A percentile compares a stretch with the other conserved stretches of the same genome.
Evolutionary conservation across 2,113 vertebrate genomes (phyloP).

Genomic region (Pelobates fuscus): DNA sequence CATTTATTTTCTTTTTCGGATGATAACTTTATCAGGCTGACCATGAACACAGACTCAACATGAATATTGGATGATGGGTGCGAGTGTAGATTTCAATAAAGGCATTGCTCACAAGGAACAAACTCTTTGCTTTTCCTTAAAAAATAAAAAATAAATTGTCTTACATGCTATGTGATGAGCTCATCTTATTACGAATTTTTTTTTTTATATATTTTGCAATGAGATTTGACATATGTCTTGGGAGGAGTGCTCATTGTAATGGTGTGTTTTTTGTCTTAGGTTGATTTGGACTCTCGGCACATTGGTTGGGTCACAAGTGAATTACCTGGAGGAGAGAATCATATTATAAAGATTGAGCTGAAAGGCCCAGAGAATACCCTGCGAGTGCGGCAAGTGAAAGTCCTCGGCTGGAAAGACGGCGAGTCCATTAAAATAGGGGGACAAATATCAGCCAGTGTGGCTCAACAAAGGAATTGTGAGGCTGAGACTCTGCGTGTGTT

Average conservation of each 20-base stretch:
- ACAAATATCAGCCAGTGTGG: conserved; percentile 92
- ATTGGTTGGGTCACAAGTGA: conserved; percentile 98
- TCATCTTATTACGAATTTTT: no score
- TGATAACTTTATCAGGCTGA: no score
- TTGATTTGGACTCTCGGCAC: conserved; percentile 94
- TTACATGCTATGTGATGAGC: no score
- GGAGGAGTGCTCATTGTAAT: background rate
- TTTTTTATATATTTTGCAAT: no score
- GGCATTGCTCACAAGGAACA: no score
- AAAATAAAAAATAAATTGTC: no score
- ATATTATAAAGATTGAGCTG: conserved; percentile 95
- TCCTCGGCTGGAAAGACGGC: conserved; percentile 96
- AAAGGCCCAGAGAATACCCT: conserved; percentile 97
- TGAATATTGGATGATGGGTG: no score
- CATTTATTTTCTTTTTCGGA: no score
- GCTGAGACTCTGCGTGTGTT: conserved; percentile 93
- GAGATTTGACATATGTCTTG: no score
- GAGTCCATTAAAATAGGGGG: conserved; percentile 95
- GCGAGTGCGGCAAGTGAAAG: conserved; percentile 96
- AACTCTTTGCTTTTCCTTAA: no score
- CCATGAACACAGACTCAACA: no score
- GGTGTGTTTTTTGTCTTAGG: conserved; percentile 62
- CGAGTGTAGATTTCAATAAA: no score
- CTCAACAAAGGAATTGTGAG: conserved; percentile 97
- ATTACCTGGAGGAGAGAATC: conserved; percentile 91